phyloP scores from a whole-genome alignment of 2,888 invertebrate species.

The Meteorus colon region DNA sequence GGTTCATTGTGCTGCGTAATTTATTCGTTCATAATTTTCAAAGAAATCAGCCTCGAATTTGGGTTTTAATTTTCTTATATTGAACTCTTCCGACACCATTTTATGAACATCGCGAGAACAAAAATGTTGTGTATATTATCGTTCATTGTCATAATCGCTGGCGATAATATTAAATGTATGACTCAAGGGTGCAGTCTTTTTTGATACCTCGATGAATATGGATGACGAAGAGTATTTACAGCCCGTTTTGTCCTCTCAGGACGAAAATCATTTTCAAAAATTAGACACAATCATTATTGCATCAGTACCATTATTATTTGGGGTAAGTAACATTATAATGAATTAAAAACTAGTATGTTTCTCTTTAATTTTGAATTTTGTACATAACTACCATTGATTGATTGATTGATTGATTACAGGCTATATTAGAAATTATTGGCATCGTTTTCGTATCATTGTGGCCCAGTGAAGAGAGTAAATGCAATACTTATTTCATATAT shows the following conservation, averaged over 20 bases:
- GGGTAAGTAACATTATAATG: conserved; percentile 58
- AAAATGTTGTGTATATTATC: not conserved
- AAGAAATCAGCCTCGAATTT: too few species aligned
- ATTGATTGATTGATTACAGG: conserved; percentile 55
- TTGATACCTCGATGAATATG: conserved; percentile 66
- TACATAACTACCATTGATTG: not conserved
- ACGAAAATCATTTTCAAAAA: conserved; percentile 63
- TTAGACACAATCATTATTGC: conserved; percentile 65
- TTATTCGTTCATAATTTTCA: too few species aligned
- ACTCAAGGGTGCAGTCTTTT: conserved; percentile 64
- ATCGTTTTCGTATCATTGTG: conserved; percentile 68
- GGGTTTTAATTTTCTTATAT: too few species aligned
- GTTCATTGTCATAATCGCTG: not conserved
- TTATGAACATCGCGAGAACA: too few species aligned
- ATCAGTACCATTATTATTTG: conserved; percentile 60
- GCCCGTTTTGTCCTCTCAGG: conserved; percentile 64
- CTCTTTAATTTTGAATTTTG: conserved; percentile 3
- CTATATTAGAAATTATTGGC: conserved; percentile 65
- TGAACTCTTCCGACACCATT: too few species aligned
- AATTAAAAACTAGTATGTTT: not conserved
- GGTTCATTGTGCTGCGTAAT: too few species aligned
- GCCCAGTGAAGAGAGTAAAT: conserved; percentile 67
- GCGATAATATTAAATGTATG: conserved; percentile 29
- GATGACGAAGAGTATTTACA: conserved; percentile 69
- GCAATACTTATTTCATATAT: conserved; percentile 69